phyloP scores from a whole-genome alignment of 2,113 vertebrate genomes.

The Phalacrocorax carbo region DNA sequence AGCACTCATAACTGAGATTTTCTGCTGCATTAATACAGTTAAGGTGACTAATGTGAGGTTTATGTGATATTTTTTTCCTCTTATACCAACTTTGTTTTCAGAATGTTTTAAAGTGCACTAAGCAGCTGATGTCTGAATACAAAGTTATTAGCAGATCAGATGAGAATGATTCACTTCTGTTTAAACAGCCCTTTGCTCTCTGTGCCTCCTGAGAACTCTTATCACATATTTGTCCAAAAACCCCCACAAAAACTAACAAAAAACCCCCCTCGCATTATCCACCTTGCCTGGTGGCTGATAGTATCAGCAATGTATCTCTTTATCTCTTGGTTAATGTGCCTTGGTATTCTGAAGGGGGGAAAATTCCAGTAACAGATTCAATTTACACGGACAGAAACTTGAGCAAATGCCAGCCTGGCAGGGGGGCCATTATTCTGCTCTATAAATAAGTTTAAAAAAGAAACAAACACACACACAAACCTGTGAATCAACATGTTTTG shows the following conservation, averaged over 20 bases:
- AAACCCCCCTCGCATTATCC: constrained; percentile 53
- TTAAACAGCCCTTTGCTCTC: constrained; percentile 70
- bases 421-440: constrained; percentile 80
- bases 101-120: constrained; percentile 33
- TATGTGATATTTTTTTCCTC: not conserved
- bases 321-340: constrained; percentile 77
- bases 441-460: constrained; percentile 85
- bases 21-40: not conserved
- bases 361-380: constrained; percentile 81
- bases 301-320: constrained; percentile 74
- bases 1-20: not conserved
- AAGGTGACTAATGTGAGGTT: not conserved
- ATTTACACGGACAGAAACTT: constrained; percentile 82
- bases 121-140: constrained; percentile 60
- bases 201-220: constrained; percentile 72
- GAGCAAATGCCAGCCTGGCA: constrained; percentile 81
- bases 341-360: constrained; percentile 79
- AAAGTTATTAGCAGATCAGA: constrained; percentile 73
- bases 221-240: constrained; percentile 77
- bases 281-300: constrained; percentile 73
- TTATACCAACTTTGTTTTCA: constrained; percentile 13
- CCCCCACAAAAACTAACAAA: constrained; percentile 51
- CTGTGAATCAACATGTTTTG: constrained; percentile 84
- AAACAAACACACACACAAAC: constrained; percentile 74
- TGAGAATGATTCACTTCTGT: constrained; percentile 71